These are phyloP conservation scores for Oxystoma pomonae DNA, from an alignment of 2,888 invertebrate genomes.

Conservation along the genomic window DNA sequence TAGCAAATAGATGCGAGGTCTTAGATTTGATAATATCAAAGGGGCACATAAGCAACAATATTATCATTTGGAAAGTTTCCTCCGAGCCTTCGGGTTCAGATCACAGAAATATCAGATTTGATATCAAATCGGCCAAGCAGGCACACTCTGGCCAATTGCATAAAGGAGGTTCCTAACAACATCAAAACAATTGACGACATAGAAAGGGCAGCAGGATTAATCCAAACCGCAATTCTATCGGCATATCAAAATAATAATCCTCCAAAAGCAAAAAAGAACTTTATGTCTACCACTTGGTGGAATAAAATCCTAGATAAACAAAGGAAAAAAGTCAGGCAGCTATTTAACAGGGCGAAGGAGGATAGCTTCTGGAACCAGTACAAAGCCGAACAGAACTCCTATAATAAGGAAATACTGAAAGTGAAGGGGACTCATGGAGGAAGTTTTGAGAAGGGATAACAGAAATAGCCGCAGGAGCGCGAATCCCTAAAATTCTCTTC, in stretches of 20 bases:
- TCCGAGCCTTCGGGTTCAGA: conserved; percentile 7
- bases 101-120: conserved; percentile 7
- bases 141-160: conserved; percentile 1
- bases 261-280: background rate
- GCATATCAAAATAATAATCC: conserved; percentile 2
- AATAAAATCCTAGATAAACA: background rate
- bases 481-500: conserved; percentile 8
- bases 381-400: background rate
- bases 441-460: conserved; percentile 11
- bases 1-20: conserved; percentile 12
- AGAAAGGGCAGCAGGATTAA: conserved; percentile 3
- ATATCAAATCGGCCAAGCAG: background rate
- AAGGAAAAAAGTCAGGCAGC: conserved; percentile 3
- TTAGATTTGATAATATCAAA: conserved; percentile 12
- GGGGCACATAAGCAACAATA: background rate
- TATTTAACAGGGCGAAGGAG: conserved; percentile 9
- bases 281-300: conserved; percentile 1
- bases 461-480: background rate
- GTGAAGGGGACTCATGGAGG: conserved; percentile 12
- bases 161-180: background rate
- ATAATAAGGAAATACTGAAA: too few species aligned
- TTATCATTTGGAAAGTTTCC: conserved; percentile 12
- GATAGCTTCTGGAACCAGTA: conserved; percentile 5
- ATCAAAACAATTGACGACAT: background rate
- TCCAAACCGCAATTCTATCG: background rate